These are phyloP conservation scores for Pedetes capensis DNA, from an alignment of 2,113 vertebrate species.

Conservation along the genomic window DNA sequence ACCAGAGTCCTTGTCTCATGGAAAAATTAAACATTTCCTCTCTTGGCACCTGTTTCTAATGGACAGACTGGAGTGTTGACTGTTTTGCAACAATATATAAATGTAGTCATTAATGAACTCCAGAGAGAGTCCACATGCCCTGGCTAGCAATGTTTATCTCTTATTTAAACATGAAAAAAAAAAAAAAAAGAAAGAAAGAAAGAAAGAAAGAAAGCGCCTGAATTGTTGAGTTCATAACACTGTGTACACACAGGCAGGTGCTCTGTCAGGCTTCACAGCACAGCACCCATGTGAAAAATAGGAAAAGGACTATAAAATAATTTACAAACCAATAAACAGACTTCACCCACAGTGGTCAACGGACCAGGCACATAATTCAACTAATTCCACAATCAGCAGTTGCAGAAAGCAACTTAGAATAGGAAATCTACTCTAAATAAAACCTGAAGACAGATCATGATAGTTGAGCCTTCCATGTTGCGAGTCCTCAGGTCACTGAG, in stretches of 20 bases:
- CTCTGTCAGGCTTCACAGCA: neutral
- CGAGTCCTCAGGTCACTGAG: neutral
- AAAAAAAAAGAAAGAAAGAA: too few species aligned
- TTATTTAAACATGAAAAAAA: conserved; percentile 37
- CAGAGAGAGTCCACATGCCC: neutral
- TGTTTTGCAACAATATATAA: neutral
- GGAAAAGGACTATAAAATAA: neutral
- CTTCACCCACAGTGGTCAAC: neutral
- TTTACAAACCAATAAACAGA: neutral
- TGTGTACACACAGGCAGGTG: conserved; percentile 48
- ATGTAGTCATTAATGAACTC: conserved; percentile 1
- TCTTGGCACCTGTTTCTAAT: conserved; percentile 57
- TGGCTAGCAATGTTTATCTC: neutral
- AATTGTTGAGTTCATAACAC: neutral
- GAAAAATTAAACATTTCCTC: conserved; percentile 64
- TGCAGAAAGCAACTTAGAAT: neutral
- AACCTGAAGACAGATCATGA: neutral
- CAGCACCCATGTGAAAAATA: neutral
- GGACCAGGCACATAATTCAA: neutral
- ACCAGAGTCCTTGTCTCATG: neutral
- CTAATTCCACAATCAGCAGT: neutral
- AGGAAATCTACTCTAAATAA: neutral
- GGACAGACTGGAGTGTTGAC: neutral
- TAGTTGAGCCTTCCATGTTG: neutral
- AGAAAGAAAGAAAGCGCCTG: neutral